Base-by-base conservation (phyloP, 2,113 vertebrate species). In the Gorsachius goisagi region DNA sequence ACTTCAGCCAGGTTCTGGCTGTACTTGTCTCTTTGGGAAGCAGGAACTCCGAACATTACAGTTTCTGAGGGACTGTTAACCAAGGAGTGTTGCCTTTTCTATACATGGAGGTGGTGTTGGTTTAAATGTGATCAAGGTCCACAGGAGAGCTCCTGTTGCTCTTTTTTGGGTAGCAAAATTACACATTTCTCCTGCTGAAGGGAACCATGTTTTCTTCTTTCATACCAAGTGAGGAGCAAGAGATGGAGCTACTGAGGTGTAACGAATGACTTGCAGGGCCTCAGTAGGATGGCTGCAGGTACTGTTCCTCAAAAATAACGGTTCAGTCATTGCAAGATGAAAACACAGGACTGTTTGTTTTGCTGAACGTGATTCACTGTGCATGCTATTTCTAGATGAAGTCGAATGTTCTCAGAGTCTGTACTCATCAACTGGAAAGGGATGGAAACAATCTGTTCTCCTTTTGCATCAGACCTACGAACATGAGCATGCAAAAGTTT, bases 391-490 rank as follows among this genome's bases (percentile, higher is more conserved):
- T 86, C 47, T 50, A 39, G 12, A 44, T 3, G 1, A 84, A 84
- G 63, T 60, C 58, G 77, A 91, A 89, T 77, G 64, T 90, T 89
- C 76, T 90, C 24, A 33, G 49, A 28, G 21, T 44, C 12, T 60
- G 44, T 86, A 77, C n/a, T 89, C 37, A 69, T 73, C 89, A 93
- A 73, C 41, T 71, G 27, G 41, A 77, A 91, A 79, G n/a, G n/a
- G 15, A 24, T 27, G 4, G 59, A 90, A 94, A 73, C 56, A 0
- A 64, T 91, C 85, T 91, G 39, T 81, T 49, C 4, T 71, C 7
- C 44, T 84, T 11, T 74, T 89, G 37, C 37, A 28, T 86, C 37
- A 86, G 53, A 80, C 37, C 9, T 76, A 64, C 30, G 45, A 64
- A 53, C 6, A 58, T 18, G 14, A 58, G 27, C 11, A 30, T 28